Conservation (phyloP, 2,888 invertebrate genomes). For the Dasysyrphus tricinctus region DNA sequence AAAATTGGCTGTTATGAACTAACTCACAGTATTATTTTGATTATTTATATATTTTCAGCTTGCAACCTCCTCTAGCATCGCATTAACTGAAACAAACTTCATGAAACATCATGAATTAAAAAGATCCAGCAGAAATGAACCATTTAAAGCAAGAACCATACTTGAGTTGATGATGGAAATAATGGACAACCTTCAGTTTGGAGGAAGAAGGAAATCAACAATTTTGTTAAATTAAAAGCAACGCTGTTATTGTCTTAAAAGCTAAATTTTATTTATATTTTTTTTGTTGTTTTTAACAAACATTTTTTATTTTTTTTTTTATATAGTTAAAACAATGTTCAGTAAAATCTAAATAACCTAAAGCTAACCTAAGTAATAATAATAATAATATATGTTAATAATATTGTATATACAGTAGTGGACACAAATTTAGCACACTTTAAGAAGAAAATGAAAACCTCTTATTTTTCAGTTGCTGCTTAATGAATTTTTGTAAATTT, state of each 20-base stretch:
- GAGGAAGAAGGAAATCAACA: slow-evolving; percentile 29
- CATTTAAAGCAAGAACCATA: slow-evolving; percentile 64
- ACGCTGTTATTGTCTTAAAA: slow-evolving; percentile 49
- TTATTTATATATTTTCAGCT: slow-evolving; percentile 10
- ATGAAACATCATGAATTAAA: not conserved
- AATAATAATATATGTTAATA: slow-evolving; percentile 23
- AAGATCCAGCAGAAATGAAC: slow-evolving; percentile 4
- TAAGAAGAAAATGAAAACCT: no score
- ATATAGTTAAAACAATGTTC: slow-evolving; percentile 56
- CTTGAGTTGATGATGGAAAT: slow-evolving; percentile 76
- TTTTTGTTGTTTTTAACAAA: slow-evolving; percentile 56
- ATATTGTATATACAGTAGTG: slow-evolving; percentile 52
- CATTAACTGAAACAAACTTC: not conserved
- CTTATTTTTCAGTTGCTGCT: no score
- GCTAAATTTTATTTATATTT: slow-evolving; percentile 60
- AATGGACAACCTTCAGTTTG: slow-evolving; percentile 75
- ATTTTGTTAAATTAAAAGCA: slow-evolving; percentile 1
- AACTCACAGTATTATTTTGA: not conserved
- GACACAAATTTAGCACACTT: no score
- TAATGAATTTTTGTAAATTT: no score
- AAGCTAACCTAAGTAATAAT: slow-evolving; percentile 39
- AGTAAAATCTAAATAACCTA: slow-evolving; percentile 58
- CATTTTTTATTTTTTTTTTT: slow-evolving; percentile 61
- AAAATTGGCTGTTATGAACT: no score
- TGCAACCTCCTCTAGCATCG: slow-evolving; percentile 11